Evolutionary conservation across 1,140 invertebrate species (phyloP).

Genomic region (Melanaphis sacchari): DNA sequence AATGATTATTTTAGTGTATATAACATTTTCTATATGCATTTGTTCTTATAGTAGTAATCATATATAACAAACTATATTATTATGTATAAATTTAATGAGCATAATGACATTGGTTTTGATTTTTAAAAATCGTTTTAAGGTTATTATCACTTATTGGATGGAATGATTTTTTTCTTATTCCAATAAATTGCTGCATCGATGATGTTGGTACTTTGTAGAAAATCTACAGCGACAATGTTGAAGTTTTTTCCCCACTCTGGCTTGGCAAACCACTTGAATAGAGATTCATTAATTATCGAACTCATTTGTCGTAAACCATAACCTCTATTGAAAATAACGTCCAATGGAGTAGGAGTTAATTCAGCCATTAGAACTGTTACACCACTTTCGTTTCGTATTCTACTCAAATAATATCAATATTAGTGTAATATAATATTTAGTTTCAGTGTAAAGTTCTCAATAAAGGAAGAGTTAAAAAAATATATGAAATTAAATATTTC

Average conservation of each 20-base stretch:
- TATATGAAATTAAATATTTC: too few species aligned
- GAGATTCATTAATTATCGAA: not conserved
- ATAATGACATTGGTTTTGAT: not conserved
- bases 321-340: not conserved
- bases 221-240: not conserved
- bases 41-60: too few species aligned
- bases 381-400: not conserved
- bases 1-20: too few species aligned
- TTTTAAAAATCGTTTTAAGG: not conserved
- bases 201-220: not conserved
- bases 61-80: not conserved
- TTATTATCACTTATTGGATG: not conserved
- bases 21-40: too few species aligned
- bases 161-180: not conserved
- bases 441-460: not conserved
- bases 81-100: not conserved
- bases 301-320: not conserved
- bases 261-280: not conserved
- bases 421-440: not conserved
- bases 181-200: not conserved
- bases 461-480: too few species aligned
- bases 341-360: not conserved
- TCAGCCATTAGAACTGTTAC: not conserved
- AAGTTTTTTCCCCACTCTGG: not conserved
- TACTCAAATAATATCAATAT: not conserved